phyloP scores from a whole-genome alignment of 2,888 invertebrate species.

The Auanema freiburgensis region DNA sequence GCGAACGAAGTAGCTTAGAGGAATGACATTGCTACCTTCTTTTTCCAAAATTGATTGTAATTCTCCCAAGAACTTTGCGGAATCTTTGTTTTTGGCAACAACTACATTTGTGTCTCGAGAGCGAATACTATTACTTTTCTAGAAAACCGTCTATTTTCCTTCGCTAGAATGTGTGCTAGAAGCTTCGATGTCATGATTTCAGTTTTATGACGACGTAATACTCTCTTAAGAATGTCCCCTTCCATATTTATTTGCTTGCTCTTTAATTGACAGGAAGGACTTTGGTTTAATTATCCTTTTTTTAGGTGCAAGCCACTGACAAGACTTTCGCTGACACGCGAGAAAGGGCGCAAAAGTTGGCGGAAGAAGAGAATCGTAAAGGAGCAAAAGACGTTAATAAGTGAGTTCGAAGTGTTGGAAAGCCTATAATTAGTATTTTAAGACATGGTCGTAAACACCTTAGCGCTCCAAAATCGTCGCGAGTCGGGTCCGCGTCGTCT shows the following conservation, averaged over 20 bases:
- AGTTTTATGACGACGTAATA: no score
- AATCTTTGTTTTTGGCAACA: not conserved
- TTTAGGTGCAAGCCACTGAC: conserved; percentile 55
- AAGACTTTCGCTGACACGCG: conserved; percentile 55
- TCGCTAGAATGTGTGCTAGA: no score
- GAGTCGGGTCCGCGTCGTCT: conserved; percentile 24
- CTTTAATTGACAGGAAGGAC: not conserved
- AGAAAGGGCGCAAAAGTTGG: conserved; percentile 50
- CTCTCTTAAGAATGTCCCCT: no score
- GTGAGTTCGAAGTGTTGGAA: conserved; percentile 6
- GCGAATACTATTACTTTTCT: not conserved
- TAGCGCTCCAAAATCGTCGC: conserved; percentile 20
- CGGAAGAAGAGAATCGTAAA: conserved; percentile 50
- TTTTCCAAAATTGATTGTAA: not conserved
- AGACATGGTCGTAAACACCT: conserved; percentile 1
- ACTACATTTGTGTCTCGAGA: not conserved
- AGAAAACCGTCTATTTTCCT: not conserved
- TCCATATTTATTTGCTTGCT: no score
- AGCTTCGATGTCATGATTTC: no score
- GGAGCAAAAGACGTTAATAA: conserved; percentile 50
- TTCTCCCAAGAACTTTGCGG: not conserved
- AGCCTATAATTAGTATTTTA: not conserved
- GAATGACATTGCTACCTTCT: not conserved
- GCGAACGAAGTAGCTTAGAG: no score
- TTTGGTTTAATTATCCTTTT: conserved; percentile 8